Evolutionary conservation across 2,113 vertebrate genomes (phyloP).

Genomic region (Prionailurus bengalensis): DNA sequence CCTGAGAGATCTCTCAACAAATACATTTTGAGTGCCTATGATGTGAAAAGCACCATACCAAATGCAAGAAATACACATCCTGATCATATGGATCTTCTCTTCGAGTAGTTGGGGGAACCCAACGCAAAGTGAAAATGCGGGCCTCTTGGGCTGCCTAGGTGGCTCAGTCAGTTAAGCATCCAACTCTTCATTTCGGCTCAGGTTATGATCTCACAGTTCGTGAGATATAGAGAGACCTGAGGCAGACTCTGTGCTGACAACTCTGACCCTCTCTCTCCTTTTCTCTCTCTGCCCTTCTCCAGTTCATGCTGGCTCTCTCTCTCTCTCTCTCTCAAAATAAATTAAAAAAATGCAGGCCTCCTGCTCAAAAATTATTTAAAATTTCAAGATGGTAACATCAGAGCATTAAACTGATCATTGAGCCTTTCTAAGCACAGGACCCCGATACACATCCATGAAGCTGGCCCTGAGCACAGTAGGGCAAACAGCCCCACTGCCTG

Average conservation of each 20-base stretch:
- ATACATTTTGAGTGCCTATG: not conserved
- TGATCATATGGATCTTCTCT: not conserved
- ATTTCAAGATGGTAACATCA: not conserved
- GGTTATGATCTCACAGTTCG: too few relatives aligned
- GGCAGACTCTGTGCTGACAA: too few relatives aligned
- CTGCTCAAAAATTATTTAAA: conserved; percentile 27
- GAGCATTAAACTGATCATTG: not conserved
- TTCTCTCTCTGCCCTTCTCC: too few relatives aligned
- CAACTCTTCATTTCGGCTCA: too few relatives aligned
- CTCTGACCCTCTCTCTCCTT: too few relatives aligned
- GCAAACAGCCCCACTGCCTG: not conserved
- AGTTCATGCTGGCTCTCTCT: too few relatives aligned
- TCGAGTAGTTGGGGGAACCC: not conserved
- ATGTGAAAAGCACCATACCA: conserved; percentile 3
- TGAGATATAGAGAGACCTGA: too few relatives aligned
- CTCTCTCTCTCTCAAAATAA: too few relatives aligned
- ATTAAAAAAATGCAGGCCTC: not conserved
- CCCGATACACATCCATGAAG: not conserved
- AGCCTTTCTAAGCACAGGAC: not conserved
- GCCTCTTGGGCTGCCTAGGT: too few relatives aligned
- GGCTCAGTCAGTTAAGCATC: too few relatives aligned
- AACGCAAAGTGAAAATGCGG: conserved; percentile 1
- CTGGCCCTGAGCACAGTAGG: not conserved
- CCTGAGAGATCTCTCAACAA: not conserved
- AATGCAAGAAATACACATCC: not conserved